Percentiles rank a stretch among this genome's conserved stretches.
Evolutionary conservation across 53 echinoderm and acorn worm species (phyloP).

Genomic region (Temnopleurus reevesii): DNA sequence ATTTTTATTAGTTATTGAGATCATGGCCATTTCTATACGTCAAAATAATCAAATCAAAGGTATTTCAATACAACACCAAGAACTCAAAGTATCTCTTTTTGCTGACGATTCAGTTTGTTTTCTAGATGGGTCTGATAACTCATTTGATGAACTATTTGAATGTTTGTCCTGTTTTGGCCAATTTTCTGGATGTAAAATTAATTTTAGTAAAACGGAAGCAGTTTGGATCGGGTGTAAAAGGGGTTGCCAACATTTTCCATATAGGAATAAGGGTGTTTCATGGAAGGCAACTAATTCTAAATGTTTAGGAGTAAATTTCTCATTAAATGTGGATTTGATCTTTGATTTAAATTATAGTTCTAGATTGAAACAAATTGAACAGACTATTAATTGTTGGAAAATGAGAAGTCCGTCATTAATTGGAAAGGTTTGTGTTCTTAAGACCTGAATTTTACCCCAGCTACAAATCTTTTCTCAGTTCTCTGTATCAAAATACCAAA

Average conservation of each 20-base stretch:
- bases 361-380: background rate
- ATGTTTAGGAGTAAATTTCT: background rate
- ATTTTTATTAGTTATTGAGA: no score
- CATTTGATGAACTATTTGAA: background rate
- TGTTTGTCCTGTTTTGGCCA: background rate
- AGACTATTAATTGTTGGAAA: background rate
- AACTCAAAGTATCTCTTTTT: no score
- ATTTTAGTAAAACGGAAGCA: background rate
- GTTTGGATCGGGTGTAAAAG: background rate
- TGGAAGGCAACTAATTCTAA: background rate
- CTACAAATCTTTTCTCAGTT: background rate
- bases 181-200: background rate
- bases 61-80: no score
- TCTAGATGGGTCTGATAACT: background rate
- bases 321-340: background rate
- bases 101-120: background rate
- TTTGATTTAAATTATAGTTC: background rate
- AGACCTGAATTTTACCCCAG: background rate
- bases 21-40: no score
- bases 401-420: constrained; percentile 5
- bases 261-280: background rate
- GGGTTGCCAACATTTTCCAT: background rate
- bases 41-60: no score
- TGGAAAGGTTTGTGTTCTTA: background rate
- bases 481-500: background rate